phyloP scores from a whole-genome alignment of 2,113 vertebrate genomes.

The Fulmarus glacialis region DNA sequence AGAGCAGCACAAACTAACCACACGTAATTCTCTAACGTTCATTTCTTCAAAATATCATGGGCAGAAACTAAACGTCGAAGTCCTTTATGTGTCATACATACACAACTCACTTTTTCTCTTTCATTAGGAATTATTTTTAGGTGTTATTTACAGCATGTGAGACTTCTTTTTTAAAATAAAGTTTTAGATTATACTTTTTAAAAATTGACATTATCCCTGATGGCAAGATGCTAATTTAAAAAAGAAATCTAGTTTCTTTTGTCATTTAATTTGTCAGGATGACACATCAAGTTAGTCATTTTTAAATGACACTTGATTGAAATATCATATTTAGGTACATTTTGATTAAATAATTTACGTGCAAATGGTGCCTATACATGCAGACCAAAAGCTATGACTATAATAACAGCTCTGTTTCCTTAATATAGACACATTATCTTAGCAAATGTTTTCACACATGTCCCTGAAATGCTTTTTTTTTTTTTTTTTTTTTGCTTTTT shows the following conservation, averaged over 20 bases:
- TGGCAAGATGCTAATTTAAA: not conserved
- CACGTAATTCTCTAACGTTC: rapidly evolving
- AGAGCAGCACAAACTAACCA: not conserved
- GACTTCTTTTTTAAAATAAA: not conserved
- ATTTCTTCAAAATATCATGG: not conserved
- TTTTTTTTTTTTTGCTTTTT: not conserved
- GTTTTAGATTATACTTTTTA: not conserved
- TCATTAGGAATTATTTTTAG: not conserved
- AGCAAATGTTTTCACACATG: not conserved
- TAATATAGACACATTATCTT: not conserved
- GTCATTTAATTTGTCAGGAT: not conserved
- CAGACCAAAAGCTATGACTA: not conserved
- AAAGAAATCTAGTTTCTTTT: not conserved
- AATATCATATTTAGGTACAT: not conserved
- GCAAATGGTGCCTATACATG: not conserved
- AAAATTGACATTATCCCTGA: not conserved
- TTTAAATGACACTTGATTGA: not conserved
- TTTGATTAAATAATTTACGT: not conserved
- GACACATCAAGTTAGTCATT: not conserved
- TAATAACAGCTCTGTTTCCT: not conserved
- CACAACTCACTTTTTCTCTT: not conserved
- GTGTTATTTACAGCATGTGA: not conserved
- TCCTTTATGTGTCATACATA: not conserved
- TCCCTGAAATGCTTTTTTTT: not conserved
- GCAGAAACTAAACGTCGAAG: not conserved